A percentile compares a stretch with the other conserved stretches of the same genome.
phyloP scores from a whole-genome alignment of 2,113 vertebrate species.

The Solenodon paradoxus region DNA sequence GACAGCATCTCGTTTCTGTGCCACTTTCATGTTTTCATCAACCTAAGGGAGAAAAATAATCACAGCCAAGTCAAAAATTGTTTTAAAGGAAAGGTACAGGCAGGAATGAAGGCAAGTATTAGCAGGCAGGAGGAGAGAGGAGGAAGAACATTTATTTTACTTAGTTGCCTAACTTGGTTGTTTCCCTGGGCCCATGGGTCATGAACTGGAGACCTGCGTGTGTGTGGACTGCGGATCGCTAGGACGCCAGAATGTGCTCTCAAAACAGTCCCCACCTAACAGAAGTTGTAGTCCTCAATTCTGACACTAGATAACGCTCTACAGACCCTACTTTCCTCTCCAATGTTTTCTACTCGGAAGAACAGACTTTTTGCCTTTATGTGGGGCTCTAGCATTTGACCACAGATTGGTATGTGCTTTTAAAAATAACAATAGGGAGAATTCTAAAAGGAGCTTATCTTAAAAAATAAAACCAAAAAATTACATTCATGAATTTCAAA shows the following conservation, averaged over 20 bases:
- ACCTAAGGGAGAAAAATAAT: constrained; percentile 84
- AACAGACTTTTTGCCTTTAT: background rate
- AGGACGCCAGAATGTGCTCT: too few relatives aligned
- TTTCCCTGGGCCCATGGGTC: too few relatives aligned
- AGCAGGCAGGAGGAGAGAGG: too few relatives aligned
- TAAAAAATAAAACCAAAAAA: background rate
- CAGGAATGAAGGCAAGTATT: too few relatives aligned
- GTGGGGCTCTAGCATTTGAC: background rate
- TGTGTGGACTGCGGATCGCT: too few relatives aligned
- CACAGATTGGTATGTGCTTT: background rate
- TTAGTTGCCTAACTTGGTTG: too few relatives aligned
- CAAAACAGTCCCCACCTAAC: fast-evolving
- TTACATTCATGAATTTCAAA: background rate
- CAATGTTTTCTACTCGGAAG: background rate
- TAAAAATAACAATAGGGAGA: background rate
- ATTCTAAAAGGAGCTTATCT: background rate
- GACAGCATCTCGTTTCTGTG: constrained; percentile 96
- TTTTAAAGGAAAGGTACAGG: too few relatives aligned
- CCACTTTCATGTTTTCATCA: constrained; percentile 97
- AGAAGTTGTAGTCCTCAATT: background rate
- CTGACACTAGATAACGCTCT: background rate
- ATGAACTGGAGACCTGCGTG: too few relatives aligned
- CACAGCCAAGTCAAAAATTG: fast-evolving
- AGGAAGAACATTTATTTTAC: too few relatives aligned
- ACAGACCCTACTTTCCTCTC: background rate